Conservation (phyloP, 2,113 vertebrate genomes). For the Neotragus pygmaeus region DNA sequence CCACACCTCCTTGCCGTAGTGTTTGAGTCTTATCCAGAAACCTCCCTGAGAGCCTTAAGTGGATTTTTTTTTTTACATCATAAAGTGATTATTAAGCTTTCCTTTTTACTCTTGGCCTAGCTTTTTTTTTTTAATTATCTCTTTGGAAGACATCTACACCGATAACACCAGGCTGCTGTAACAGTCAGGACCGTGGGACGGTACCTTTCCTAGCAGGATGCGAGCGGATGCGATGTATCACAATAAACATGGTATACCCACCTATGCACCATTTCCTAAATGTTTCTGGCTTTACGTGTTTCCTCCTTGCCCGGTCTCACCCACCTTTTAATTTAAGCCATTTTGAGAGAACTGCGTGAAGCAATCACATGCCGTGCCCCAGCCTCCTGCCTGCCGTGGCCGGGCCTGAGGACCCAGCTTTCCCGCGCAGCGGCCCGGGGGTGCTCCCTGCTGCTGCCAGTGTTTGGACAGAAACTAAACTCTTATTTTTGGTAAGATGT, state of each 20-base stretch:
- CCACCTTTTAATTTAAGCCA: constrained; percentile 62
- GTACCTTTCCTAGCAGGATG: constrained; percentile 80
- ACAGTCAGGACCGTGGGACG: constrained; percentile 73
- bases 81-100: constrained; percentile 87
- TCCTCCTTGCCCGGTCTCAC: constrained; percentile 40
- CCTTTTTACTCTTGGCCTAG: constrained; percentile 84
- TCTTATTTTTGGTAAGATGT: constrained; percentile 97
- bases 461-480: constrained; percentile 86
- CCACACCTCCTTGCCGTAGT: constrained; percentile 75
- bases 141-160: constrained; percentile 81
- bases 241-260: constrained; percentile 85
- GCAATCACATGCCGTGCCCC: constrained; percentile 53
- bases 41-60: constrained; percentile 86
- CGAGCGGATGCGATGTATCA: constrained; percentile 84
- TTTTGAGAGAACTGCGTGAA: constrained; percentile 69
- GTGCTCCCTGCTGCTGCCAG: constrained; percentile 77
- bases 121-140: constrained; percentile 78
- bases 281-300: constrained; percentile 79
- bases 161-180: constrained; percentile 81
- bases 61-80: constrained; percentile 84
- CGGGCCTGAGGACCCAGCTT: not conserved
- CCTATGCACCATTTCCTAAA: constrained; percentile 80
- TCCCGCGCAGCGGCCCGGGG: not conserved
- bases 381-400: not conserved
- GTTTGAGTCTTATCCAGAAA: constrained; percentile 79